Conservation (phyloP, 2,797 vertebrate species). For the Rhabdomys pumilio region DNA sequence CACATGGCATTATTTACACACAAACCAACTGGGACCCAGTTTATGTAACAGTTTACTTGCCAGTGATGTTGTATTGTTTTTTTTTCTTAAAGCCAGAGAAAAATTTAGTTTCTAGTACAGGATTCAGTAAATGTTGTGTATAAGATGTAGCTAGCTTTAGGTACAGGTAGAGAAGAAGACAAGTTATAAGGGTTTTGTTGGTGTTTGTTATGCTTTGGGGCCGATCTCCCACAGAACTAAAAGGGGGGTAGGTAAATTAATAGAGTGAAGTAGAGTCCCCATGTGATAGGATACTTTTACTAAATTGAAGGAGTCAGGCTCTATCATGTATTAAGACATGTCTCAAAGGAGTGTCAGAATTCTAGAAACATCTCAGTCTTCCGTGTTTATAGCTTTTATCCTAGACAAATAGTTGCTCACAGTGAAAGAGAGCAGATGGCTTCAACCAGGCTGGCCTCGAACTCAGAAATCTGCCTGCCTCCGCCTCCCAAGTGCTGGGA, state of each 20-base stretch:
- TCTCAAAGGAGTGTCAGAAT: slow-evolving; percentile 16
- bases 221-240: background rate
- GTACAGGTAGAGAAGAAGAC: background rate
- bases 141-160: slow-evolving; percentile 1
- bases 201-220: background rate
- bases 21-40: background rate
- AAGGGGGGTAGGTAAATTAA: background rate
- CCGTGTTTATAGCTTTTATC: background rate
- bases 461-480: too few relatives aligned
- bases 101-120: background rate
- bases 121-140: slow-evolving; percentile 29
- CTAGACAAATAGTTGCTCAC: background rate
- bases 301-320: background rate
- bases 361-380: background rate
- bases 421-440: slow-evolving; percentile 6
- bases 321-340: background rate
- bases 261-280: background rate
- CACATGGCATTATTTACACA: background rate
- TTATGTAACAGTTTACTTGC: background rate
- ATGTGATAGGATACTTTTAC: background rate
- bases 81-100: slow-evolving; percentile 30
- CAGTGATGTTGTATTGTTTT: background rate
- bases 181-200: background rate
- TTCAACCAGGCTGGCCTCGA: too few relatives aligned
- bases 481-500: too few relatives aligned